Conservation (phyloP, 2,113 vertebrate species). For the Crotalus horridus region DNA sequence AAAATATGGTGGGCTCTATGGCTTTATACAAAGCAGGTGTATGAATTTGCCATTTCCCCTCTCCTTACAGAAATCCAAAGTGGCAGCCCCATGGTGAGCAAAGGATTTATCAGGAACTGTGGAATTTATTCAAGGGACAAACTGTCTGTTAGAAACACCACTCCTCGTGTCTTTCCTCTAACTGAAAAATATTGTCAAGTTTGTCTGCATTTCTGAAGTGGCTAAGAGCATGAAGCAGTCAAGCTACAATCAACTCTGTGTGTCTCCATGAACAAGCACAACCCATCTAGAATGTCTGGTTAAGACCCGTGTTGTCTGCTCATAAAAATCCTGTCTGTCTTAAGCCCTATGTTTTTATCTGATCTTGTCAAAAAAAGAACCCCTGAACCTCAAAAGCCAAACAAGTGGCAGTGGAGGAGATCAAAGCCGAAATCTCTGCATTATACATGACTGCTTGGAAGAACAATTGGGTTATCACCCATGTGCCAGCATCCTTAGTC, state of each 20-base stretch:
- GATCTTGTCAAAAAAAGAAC: slow-evolving; percentile 31
- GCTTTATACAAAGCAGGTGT: background rate
- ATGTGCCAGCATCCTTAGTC: slow-evolving; percentile 29
- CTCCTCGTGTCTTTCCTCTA: background rate
- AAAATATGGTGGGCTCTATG: background rate
- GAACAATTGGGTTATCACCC: slow-evolving; percentile 50
- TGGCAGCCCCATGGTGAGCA: no score
- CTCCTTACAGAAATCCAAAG: background rate
- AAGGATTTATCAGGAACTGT: background rate
- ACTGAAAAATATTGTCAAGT: background rate
- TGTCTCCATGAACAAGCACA: rapidly evolving
- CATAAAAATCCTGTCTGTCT: slow-evolving; percentile 10
- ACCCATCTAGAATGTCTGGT: background rate
- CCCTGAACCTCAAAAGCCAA: slow-evolving; percentile 46
- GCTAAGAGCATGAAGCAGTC: background rate
- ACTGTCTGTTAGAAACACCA: background rate
- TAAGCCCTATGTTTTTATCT: slow-evolving; percentile 33
- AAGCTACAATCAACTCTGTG: background rate
- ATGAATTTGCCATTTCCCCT: background rate
- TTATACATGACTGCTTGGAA: background rate
- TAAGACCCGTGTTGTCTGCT: background rate
- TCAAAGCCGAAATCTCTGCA: slow-evolving; percentile 44
- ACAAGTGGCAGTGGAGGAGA: slow-evolving; percentile 42
- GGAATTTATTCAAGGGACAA: background rate
- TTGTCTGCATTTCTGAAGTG: rapidly evolving